These are phyloP conservation scores for Typhlichthys subterraneus DNA, from an alignment of 2,797 vertebrate genomes.

Conservation along the genomic window DNA sequence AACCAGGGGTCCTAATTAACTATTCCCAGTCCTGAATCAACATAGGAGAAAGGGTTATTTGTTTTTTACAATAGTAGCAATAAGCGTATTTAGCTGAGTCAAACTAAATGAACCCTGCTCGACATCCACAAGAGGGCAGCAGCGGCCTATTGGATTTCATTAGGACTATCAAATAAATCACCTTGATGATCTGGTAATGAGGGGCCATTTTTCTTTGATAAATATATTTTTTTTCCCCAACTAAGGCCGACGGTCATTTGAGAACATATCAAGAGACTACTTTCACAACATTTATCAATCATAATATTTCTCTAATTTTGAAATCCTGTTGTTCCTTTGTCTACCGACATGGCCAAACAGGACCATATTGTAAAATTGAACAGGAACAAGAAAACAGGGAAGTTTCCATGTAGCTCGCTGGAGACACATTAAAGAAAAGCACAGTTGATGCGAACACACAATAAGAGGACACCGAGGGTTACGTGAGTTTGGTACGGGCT, in stretches of 20 bases:
- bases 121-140: slow-evolving; percentile 68
- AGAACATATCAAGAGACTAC: slow-evolving; percentile 56
- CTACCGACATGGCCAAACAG: slow-evolving; percentile 56
- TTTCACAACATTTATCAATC: slow-evolving; percentile 65
- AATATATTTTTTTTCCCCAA: slow-evolving; percentile 63
- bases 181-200: slow-evolving; percentile 35
- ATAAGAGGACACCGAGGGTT: slow-evolving; percentile 62
- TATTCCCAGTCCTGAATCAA: not conserved
- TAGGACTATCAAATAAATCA: slow-evolving; percentile 30
- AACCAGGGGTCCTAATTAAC: not conserved
- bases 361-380: slow-evolving; percentile 67
- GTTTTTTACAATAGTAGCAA: too few species aligned
- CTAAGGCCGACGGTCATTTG: slow-evolving; percentile 45
- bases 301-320: slow-evolving; percentile 61
- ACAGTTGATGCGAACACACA: slow-evolving; percentile 69
- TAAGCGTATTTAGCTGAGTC: too few species aligned
- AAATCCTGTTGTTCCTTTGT: slow-evolving; percentile 59
- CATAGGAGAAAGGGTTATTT: too few species aligned
- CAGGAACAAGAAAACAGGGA: slow-evolving; percentile 63
- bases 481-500: slow-evolving; percentile 62
- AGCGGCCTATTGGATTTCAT: slow-evolving; percentile 39
- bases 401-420: slow-evolving; percentile 66
- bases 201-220: slow-evolving; percentile 67
- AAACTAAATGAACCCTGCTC: too few species aligned
- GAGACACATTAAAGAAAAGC: slow-evolving; percentile 77